Conservation (phyloP, 92 coral and sea anemone species). For the Umimayanthus chanpuru region DNA sequence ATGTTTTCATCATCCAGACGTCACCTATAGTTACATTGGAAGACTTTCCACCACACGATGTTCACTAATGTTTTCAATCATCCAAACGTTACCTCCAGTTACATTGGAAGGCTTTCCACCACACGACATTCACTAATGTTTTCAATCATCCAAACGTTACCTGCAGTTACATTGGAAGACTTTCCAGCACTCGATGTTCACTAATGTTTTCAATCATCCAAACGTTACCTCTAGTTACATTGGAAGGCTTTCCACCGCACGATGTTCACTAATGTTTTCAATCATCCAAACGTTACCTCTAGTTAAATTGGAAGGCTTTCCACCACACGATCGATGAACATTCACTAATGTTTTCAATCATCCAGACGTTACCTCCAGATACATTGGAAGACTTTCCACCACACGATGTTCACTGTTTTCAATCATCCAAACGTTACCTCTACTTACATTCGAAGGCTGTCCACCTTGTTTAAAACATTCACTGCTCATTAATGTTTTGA, state of each 20-base stretch:
- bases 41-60: not conserved
- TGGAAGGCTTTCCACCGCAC: not conserved
- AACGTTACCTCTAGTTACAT: not conserved
- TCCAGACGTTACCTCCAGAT: not conserved
- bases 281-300: too few relatives aligned
- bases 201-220: not conserved
- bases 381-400: not conserved
- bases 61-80: not conserved
- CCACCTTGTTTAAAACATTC: not conserved
- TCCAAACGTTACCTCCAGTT: not conserved
- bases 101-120: not conserved
- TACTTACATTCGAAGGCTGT: too few relatives aligned
- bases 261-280: too few relatives aligned
- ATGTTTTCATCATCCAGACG: not conserved
- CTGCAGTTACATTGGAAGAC: too few relatives aligned
- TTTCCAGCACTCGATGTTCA: too few relatives aligned
- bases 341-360: not conserved
- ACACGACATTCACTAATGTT: not conserved
- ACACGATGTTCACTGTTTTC: not conserved
- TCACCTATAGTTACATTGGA: not conserved
- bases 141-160: not conserved
- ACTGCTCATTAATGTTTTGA: too few relatives aligned
- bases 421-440: not conserved
- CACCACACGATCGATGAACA: not conserved
- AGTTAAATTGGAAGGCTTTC: too few relatives aligned